phyloP scores from a whole-genome alignment of 2,113 vertebrate genomes.

The Oryzias celebensis region DNA sequence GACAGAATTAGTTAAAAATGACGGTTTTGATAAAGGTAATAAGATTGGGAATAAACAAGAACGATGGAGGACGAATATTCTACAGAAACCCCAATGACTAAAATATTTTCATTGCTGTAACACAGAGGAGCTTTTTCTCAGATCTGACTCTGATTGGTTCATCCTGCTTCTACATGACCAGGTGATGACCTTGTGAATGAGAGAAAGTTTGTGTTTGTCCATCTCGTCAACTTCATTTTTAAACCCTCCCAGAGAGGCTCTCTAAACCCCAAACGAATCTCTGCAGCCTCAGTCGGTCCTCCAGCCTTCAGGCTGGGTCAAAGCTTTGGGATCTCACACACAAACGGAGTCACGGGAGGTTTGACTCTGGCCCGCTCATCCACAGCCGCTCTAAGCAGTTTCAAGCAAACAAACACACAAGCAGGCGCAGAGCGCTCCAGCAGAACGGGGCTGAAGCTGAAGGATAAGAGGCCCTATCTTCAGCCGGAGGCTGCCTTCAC shows the following conservation, averaged over 20 bases:
- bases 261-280: conserved; percentile 17
- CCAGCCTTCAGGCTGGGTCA: conserved; percentile 22
- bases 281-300: background rate
- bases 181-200: conserved; percentile 30
- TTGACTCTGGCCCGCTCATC: conserved; percentile 8
- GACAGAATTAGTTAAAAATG: too few relatives aligned
- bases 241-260: conserved; percentile 7
- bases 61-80: too few relatives aligned
- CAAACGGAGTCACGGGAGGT: background rate
- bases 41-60: too few relatives aligned
- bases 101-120: background rate
- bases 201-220: background rate
- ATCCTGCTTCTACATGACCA: conserved; percentile 12
- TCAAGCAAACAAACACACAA: conserved; percentile 20
- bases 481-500: conserved; percentile 43
- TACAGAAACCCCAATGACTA: too few relatives aligned
- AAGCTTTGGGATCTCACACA: conserved; percentile 5
- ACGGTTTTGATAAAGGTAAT: too few relatives aligned
- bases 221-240: background rate
- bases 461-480: conserved; percentile 63
- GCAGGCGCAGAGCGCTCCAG: conserved; percentile 34
- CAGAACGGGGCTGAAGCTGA: conserved; percentile 52
- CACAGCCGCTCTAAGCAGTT: conserved; percentile 20
- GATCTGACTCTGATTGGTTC: conserved; percentile 1
- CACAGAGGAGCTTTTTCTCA: background rate